Percentiles rank a stretch among this genome's conserved stretches.
These are phyloP conservation scores for Phylloscopus whistleri DNA, from an alignment of 2,113 vertebrate species.

Conservation along the genomic window DNA sequence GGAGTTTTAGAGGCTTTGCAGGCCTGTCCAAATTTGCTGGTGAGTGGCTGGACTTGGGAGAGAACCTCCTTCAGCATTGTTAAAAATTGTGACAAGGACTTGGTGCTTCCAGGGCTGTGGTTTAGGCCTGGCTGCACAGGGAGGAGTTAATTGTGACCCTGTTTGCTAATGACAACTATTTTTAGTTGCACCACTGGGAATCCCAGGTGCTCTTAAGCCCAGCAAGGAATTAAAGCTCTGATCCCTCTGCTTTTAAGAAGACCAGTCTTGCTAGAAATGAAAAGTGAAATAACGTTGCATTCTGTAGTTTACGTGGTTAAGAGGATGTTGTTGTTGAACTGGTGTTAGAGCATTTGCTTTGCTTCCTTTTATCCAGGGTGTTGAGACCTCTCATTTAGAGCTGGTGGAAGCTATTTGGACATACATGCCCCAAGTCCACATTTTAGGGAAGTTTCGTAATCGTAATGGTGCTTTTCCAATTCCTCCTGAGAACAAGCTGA, in stretches of 20 bases:
- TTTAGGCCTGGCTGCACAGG: neutral
- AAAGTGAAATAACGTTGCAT: neutral
- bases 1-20: conserved; percentile 96
- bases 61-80: neutral
- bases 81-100: neutral
- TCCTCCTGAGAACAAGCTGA: conserved; percentile 97
- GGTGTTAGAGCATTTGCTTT: conserved; percentile 20
- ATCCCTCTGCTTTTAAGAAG: neutral
- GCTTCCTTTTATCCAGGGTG: conserved; percentile 80
- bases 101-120: neutral
- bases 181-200: neutral
- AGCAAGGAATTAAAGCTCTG: neutral
- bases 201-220: neutral
- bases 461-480: conserved; percentile 98
- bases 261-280: neutral
- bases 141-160: neutral
- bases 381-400: conserved; percentile 97
- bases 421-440: conserved; percentile 99
- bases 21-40: conserved; percentile 92
- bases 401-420: conserved; percentile 99
- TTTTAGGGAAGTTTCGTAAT: conserved; percentile 97
- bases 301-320: neutral
- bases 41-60: conserved; percentile 64
- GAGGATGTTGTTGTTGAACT: neutral
- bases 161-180: neutral